Percentiles rank a stretch among this genome's conserved stretches.
Conservation (phyloP, 2,888 invertebrate genomes). For the Dermolepida albohirtum region DNA sequence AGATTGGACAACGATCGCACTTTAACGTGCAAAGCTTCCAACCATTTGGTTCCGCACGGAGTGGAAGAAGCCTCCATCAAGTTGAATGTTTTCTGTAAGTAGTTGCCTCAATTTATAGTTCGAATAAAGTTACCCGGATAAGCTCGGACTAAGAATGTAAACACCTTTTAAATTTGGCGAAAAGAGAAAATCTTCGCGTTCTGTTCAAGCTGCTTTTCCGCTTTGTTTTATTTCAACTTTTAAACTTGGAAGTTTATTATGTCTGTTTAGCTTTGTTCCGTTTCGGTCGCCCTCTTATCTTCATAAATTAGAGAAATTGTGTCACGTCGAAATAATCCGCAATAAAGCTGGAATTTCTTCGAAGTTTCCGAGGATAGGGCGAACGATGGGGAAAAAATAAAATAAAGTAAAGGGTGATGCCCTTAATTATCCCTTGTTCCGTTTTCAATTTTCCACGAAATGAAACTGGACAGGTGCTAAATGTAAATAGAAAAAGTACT, state of each 20-base stretch:
- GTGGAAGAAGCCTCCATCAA: slow-evolving; percentile 83
- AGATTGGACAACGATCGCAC: slow-evolving; percentile 83
- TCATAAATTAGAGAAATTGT: slow-evolving; percentile 35
- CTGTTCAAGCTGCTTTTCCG: slow-evolving; percentile 18
- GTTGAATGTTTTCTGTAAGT: slow-evolving; percentile 90
- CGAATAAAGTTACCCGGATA: slow-evolving; percentile 45
- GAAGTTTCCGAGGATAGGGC: neutral
- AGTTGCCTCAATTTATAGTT: slow-evolving; percentile 50
- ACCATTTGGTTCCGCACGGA: slow-evolving; percentile 78
- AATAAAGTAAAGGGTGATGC: slow-evolving; percentile 9
- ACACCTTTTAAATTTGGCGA: slow-evolving; percentile 47
- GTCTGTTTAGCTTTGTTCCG: slow-evolving; percentile 40
- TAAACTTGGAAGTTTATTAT: slow-evolving; percentile 43
- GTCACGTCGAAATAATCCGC: slow-evolving; percentile 31
- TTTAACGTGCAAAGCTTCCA: slow-evolving; percentile 85
- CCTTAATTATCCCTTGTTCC: slow-evolving; percentile 21
- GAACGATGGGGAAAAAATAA: slow-evolving; percentile 1
- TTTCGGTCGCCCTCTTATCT: slow-evolving; percentile 34
- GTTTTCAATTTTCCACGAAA: slow-evolving; percentile 26
- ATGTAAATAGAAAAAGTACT: neutral
- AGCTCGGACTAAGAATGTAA: slow-evolving; percentile 43
- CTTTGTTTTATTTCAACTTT: slow-evolving; percentile 43
- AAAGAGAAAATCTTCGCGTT: slow-evolving; percentile 12
- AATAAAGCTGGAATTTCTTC: slow-evolving; percentile 22
- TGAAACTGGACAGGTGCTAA: slow-evolving; percentile 23